These are phyloP conservation scores for Amphimedon queenslandica DNA, from an alignment of 37 sponge, comb jelly and placozoan species.

Conservation along the genomic window DNA sequence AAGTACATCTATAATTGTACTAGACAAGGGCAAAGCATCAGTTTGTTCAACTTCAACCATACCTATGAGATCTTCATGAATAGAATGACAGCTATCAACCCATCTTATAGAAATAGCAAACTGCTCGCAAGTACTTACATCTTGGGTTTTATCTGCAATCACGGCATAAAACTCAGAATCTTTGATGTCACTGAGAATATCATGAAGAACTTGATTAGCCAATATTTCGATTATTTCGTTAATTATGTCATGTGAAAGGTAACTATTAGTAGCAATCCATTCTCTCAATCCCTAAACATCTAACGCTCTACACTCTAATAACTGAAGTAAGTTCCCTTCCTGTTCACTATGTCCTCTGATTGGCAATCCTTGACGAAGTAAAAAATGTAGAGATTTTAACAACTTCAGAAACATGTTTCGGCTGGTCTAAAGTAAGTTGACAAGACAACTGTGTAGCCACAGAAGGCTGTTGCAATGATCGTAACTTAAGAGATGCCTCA, in stretches of 20 bases:
- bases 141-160: slow-evolving; percentile 64
- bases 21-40: slow-evolving; percentile 38
- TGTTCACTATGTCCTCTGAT: slow-evolving; percentile 47
- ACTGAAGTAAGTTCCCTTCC: slow-evolving; percentile 48
- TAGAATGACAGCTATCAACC: slow-evolving; percentile 35
- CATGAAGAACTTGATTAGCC: slow-evolving; percentile 27
- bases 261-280: slow-evolving; percentile 37
- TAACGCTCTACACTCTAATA: slow-evolving; percentile 28
- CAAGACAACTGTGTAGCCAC: slow-evolving; percentile 6
- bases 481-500: slow-evolving; percentile 29
- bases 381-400: slow-evolving; percentile 33
- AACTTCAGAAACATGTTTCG: slow-evolving; percentile 39
- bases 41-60: slow-evolving; percentile 55
- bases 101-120: slow-evolving; percentile 49
- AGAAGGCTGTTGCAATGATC: slow-evolving; percentile 17
- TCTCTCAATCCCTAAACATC: slow-evolving; percentile 12
- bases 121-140: slow-evolving; percentile 41
- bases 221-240: slow-evolving; percentile 39
- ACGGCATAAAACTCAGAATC: slow-evolving; percentile 25
- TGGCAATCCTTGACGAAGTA: slow-evolving; percentile 50
- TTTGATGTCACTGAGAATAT: slow-evolving; percentile 11
- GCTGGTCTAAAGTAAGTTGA: not conserved
- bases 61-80: slow-evolving; percentile 46
- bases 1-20: slow-evolving; percentile 33
- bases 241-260: slow-evolving; percentile 47